Percentiles rank a stretch among this genome's conserved stretches.
Evolutionary conservation across 2,888 invertebrate genomes (phyloP).

Genomic region (Taphrorychus bicolor): DNA sequence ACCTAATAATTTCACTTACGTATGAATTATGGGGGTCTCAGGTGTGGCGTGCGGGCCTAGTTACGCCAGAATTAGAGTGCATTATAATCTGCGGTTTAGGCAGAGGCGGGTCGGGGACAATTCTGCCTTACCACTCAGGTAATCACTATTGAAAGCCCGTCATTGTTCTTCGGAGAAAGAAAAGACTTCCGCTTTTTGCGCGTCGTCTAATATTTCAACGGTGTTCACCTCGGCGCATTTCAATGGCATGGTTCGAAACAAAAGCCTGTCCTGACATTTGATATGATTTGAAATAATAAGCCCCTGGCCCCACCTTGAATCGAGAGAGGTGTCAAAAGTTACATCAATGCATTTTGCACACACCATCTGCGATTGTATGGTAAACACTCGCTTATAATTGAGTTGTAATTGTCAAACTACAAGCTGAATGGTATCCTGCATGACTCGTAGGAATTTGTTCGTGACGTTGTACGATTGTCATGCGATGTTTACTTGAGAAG

Average conservation of each 20-base stretch:
- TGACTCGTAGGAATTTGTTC: background rate
- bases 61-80: slow-evolving; percentile 24
- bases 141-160: background rate
- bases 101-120: slow-evolving; percentile 10
- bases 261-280: background rate
- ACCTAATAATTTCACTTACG: slow-evolving; percentile 40
- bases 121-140: background rate
- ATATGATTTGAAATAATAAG: background rate
- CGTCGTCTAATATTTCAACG: slow-evolving; percentile 1
- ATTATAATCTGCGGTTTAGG: slow-evolving; percentile 14
- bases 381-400: slow-evolving; percentile 18
- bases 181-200: background rate
- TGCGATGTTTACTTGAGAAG: background rate
- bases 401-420: slow-evolving; percentile 17
- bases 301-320: no score
- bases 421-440: background rate
- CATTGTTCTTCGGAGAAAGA: background rate
- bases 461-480: background rate
- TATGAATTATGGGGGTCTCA: slow-evolving; percentile 30
- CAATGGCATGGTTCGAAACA: background rate
- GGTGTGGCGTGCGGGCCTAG: slow-evolving; percentile 20
- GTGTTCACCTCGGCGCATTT: background rate
- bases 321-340: no score
- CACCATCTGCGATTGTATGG: slow-evolving; percentile 14
- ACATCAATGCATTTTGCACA: no score